phyloP scores from a whole-genome alignment of 2,888 invertebrate genomes.

The Drosophila percnosoma region DNA sequence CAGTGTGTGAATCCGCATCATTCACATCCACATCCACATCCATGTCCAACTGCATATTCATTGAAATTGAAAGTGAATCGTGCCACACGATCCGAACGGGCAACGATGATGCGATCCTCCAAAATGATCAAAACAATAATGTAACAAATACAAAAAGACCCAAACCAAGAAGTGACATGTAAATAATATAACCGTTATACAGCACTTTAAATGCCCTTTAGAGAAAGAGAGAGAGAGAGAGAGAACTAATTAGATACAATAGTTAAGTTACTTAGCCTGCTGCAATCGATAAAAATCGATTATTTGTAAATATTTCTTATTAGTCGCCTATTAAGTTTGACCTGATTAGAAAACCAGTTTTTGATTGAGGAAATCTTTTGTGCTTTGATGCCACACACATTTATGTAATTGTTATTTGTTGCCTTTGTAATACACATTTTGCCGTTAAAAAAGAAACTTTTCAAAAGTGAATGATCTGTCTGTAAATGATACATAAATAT shows the following conservation, averaged over 20 bases:
- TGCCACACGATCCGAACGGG: constrained; percentile 69
- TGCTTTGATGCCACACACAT: neutral
- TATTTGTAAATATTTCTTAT: constrained; percentile 4
- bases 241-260: neutral
- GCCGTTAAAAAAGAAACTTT: neutral
- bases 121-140: constrained; percentile 68
- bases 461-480: neutral
- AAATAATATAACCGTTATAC: constrained; percentile 1
- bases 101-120: constrained; percentile 65
- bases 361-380: constrained; percentile 5
- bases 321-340: constrained; percentile 4
- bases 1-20: constrained; percentile 38
- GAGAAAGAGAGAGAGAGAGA: neutral
- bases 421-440: constrained; percentile 2
- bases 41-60: constrained; percentile 42
- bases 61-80: constrained; percentile 83
- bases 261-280: neutral
- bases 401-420: constrained; percentile 8
- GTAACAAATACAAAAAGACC: constrained; percentile 45
- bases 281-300: constrained; percentile 5
- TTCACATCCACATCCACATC: constrained; percentile 25
- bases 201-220: constrained; percentile 17
- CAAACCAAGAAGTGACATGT: constrained; percentile 31
- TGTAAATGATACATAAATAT: neutral
- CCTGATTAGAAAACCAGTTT: constrained; percentile 7